phyloP scores from a whole-genome alignment of 2,888 invertebrate species.

The Amiota mariae region DNA sequence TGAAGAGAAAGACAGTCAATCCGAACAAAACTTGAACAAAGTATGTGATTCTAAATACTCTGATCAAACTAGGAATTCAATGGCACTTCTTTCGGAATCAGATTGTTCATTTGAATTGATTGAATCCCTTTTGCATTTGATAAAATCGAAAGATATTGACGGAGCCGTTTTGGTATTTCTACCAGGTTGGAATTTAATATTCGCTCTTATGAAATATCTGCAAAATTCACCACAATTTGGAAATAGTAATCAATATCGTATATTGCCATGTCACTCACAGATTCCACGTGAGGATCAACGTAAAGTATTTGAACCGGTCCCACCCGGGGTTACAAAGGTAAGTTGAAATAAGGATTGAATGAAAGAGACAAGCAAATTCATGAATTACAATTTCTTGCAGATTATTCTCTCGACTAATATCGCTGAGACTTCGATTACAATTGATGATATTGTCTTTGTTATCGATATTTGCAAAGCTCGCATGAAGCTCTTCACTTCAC shows the following conservation, averaged over 20 bases:
- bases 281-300: conserved; percentile 96
- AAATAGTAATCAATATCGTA: conserved; percentile 77
- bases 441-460: conserved; percentile 98
- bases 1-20: conserved; percentile 78
- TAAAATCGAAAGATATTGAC: conserved; percentile 77
- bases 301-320: conserved; percentile 91
- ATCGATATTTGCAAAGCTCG: conserved; percentile 98
- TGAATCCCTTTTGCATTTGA: conserved; percentile 83
- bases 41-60: conserved; percentile 75
- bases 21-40: conserved; percentile 86
- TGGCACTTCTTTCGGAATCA: conserved; percentile 88
- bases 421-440: conserved; percentile 98
- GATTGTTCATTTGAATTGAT: conserved; percentile 94
- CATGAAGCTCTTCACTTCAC: conserved; percentile 97
- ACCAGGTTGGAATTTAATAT: conserved; percentile 98
- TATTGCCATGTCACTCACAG: conserved; percentile 97
- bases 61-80: conserved; percentile 79
- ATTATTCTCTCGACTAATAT: conserved; percentile 98
- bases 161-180: conserved; percentile 95
- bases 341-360: conserved; percentile 29
- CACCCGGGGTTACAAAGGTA: conserved; percentile 88
- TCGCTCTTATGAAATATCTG: conserved; percentile 89
- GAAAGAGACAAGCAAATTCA: neutral
- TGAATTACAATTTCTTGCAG: conserved; percentile 72
- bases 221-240: conserved; percentile 84